Base-by-base conservation (phyloP, 2,797 vertebrate species). In the Antrozous pallidus region DNA sequence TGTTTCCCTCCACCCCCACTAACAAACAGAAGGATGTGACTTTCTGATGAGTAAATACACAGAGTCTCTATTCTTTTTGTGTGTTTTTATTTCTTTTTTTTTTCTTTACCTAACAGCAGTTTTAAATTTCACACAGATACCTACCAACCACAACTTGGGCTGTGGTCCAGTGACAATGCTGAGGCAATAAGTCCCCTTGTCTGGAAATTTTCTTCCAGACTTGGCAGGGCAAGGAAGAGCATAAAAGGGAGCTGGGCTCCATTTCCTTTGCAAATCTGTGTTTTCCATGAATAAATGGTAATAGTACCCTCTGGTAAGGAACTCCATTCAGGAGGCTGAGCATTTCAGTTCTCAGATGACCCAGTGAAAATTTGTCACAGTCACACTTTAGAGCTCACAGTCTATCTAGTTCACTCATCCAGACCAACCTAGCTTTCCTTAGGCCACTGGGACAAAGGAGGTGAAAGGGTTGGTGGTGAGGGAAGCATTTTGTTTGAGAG, bases 311-410 rank as follows among this genome's bases (percentile, higher is more conserved):
- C 69, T 26, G 10, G n/a, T 77, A 84, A 95, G 65, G 63, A 89
- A 61, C 4, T 65, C 88, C 28, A 69, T 51, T 10, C 31, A 31
- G 28, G 40, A 12, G 22, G 40, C 17, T 70, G 28, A 63, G 70
- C 88, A 80, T 87, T 92, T 94, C 67, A 83, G 3, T 71, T 83
- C 49, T 85, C 75, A 54, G n/a, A 38, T 31, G 61, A 84, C 16
- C 71, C 22, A n/a, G 67, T 45, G 47, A 42, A 49, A 54, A 89
- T 69, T 58, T 0, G 0, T 69, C 77, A 71, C 3, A 73, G 79
- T 73, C 63, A 89, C 18, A n/a, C 40, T 13, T 45, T 12, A 58
- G 26, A 78, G 3, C 5, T 73, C 5, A 40, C 51, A 31, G 47
- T 51, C 40, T 5, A 9, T 6, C 10, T 56, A 73, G 47, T 9